Percentiles rank a stretch among this genome's conserved stretches.
phyloP scores from a whole-genome alignment of 1,140 invertebrate species.

The Cydia amplana region DNA sequence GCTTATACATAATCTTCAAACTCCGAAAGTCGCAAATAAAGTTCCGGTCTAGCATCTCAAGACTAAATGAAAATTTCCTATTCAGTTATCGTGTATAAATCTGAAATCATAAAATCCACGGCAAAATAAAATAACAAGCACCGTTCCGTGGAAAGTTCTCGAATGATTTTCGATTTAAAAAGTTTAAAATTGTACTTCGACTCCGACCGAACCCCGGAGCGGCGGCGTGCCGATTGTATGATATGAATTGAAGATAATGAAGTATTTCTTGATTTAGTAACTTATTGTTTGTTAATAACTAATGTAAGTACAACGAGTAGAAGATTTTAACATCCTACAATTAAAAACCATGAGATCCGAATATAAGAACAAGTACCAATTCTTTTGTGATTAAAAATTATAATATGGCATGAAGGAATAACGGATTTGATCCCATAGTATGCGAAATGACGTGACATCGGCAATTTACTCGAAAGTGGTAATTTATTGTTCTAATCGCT shows the following conservation, averaged over 20 bases:
- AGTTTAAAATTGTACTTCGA: slow-evolving; percentile 30
- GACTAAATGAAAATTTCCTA: slow-evolving; percentile 31
- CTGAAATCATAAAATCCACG: slow-evolving; percentile 10
- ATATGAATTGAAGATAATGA: slow-evolving; percentile 20
- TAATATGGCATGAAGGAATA: too few species aligned
- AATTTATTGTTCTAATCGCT: too few species aligned
- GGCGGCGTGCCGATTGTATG: neutral
- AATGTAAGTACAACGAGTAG: too few species aligned
- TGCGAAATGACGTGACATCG: too few species aligned
- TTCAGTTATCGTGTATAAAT: slow-evolving; percentile 29
- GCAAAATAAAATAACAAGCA: slow-evolving; percentile 32
- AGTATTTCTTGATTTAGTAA: neutral
- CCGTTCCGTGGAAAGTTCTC: slow-evolving; percentile 24
- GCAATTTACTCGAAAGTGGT: too few species aligned
- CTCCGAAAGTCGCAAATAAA: slow-evolving; percentile 13
- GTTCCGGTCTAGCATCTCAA: neutral
- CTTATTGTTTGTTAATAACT: too few species aligned
- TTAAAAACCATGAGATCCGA: too few species aligned
- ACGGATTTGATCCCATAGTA: too few species aligned
- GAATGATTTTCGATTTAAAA: slow-evolving; percentile 32
- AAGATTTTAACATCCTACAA: too few species aligned
- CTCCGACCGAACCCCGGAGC: neutral
- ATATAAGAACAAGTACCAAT: too few species aligned
- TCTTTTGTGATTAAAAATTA: too few species aligned
- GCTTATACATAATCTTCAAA: slow-evolving; percentile 5